A percentile compares a stretch with the other conserved stretches of the same genome.
phyloP scores from a whole-genome alignment of 2,888 invertebrate genomes.

The Cerastis rubricosa region DNA sequence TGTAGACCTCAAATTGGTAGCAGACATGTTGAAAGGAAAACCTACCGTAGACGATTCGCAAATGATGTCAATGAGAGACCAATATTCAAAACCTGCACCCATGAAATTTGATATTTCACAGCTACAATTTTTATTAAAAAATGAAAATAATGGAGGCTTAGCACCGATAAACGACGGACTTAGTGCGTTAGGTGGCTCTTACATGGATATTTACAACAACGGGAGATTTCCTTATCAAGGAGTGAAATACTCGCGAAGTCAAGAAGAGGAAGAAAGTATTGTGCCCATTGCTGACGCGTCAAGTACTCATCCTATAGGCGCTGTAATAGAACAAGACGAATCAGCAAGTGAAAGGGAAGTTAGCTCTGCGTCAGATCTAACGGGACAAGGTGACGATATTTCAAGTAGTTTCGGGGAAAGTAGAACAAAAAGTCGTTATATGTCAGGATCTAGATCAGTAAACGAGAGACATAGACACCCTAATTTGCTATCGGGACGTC shows the following conservation, averaged over 20 bases:
- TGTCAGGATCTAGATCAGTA: constrained; percentile 72
- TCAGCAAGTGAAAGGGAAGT: constrained; percentile 76
- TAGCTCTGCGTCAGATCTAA: constrained; percentile 74
- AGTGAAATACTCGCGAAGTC: constrained; percentile 87
- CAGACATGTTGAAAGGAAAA: constrained; percentile 88
- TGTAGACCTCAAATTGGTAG: constrained; percentile 86
- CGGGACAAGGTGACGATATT: constrained; percentile 77
- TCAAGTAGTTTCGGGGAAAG: constrained; percentile 74
- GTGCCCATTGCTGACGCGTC: constrained; percentile 86
- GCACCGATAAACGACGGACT: constrained; percentile 76
- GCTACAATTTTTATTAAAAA: constrained; percentile 83
- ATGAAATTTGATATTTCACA: constrained; percentile 83
- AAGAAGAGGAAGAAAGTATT: constrained; percentile 87
- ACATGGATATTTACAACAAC: constrained; percentile 81
- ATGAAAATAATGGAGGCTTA: constrained; percentile 78
- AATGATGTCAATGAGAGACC: constrained; percentile 79
- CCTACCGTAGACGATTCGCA: constrained; percentile 80
- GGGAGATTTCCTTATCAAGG: constrained; percentile 85
- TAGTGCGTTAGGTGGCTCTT: constrained; percentile 77
- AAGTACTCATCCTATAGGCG: constrained; percentile 86
- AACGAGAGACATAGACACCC: constrained; percentile 80
- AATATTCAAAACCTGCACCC: constrained; percentile 78
- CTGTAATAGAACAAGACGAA: constrained; percentile 87
- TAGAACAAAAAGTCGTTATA: constrained; percentile 75
- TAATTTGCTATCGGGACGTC: constrained; percentile 76